Evolutionary conservation across 2,888 invertebrate genomes (phyloP), one percentile per base, ranked within the genome.

Genomic region (Bellardia bayeri): DNA sequence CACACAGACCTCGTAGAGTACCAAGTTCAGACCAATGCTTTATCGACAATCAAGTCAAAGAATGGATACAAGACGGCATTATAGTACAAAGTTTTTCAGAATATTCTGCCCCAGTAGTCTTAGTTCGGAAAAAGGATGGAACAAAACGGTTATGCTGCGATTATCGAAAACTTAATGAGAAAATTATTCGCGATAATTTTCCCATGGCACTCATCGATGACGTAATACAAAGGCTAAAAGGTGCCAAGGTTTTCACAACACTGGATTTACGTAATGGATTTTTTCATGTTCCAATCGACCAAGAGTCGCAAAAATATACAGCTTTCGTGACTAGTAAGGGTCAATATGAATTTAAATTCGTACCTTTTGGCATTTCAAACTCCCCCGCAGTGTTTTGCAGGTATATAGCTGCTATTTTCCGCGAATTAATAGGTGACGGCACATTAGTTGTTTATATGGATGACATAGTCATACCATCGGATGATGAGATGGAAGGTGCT

Each of bases 191-290:
- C 1, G 82, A 75, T 30, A 82, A 78, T 58, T 85, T 88, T 33
- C 82, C 75, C 3, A 85, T 82, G 82, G 45, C 45, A 11, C 45
- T 45, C 11, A 45, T 45, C 11, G 45, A 45, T 11, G 45, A 45
- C 45, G 45, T 45, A 3, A 45, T 45, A 45, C 45, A 45, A 45
- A 45, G 45, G 9, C 11, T 45, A 11, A 80, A 83, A 61, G 54
- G 58, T n/a, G 82, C 74, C 1, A 79, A 82, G 33, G 54, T 79
- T 6, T 87, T 75, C 3, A 54, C 89, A 3, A 82, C 88, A 5
- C 68, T 90, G 2, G 90, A 90, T 84, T 75, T 90, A 23, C 68
- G 56, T 23, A 89, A 90, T 66, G 90, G 89, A 4, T 90, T 89
- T 71, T 85, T 89, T 69, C 91, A 90, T 51, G 88, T 90, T 6